Evolutionary conservation across 2,113 vertebrate genomes (phyloP), one percentile per base, ranked within the genome.

Genomic region (Mustela nigripes): DNA sequence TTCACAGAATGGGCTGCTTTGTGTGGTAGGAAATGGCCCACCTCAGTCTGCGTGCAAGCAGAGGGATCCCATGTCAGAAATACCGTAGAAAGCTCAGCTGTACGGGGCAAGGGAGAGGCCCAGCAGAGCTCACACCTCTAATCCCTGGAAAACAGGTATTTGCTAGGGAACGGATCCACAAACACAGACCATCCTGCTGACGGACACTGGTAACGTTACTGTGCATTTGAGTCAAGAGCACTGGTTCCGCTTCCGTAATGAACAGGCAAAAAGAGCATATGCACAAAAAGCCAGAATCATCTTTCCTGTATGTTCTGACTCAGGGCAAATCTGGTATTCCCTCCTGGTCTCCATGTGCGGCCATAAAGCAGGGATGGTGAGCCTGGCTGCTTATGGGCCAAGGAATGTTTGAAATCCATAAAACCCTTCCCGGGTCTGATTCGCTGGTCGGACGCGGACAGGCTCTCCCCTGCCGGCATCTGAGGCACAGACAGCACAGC

Each of bases 31-130:
- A 28, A 69, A 65, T 45, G 82, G 18, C 58, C 39, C 5, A 4
- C 45, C 58, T 53, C 4, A 11, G 39, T 81, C 21, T 67, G 94
- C 56, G 36, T 67, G 48, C 74, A 74, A 79, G 53, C 24, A 67
- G 36, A 76, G 69, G 31, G 53, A 26, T n/a, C 19, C 18, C 39
- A 2, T 14, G 33, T 85, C 85, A 81, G 63, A 97, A 97, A 76
- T 8, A 58, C 15, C 36, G 14, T 1, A 14, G 16, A 76, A 50
- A 2, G 19, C 78, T 62, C 60, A 86, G 69, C 48, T n/a, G 10
- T 24, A 31, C 16, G 74, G 56, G 33, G 18, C 26, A 67, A 81
- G 11, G 73, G 8, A 85, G 48, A 48, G 48, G 36, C 22, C 65
- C 3, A 6, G 45, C 2, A 45, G n/a, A 79, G 16, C 14, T 16